Base-by-base conservation (phyloP, 2,888 invertebrate species). In the Phaonia tiefii region DNA sequence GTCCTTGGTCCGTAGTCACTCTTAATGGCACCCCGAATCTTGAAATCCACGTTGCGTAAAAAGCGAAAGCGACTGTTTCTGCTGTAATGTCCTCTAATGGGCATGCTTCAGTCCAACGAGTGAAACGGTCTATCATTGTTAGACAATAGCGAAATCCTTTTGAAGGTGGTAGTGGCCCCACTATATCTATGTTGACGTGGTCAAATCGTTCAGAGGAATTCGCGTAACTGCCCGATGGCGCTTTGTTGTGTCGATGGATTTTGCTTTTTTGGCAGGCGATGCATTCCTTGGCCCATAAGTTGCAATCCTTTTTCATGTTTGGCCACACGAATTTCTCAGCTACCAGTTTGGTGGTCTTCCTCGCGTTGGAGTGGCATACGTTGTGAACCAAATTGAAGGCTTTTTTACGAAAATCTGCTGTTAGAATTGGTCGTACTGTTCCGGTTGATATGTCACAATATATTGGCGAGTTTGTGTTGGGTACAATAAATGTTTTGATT, bases 1-100 rank as follows among this genome's bases (percentile, higher is more conserved):
- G 46, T 15, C 73, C 83, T 15, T 77, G 60, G 20, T 83, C 78
- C 3, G 78, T 80, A 11, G 77, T 75, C 15, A 83, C 46, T n/a
- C 60, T 17, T n/a, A 60, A 15, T n/a, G 78, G 83, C 39, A 75
- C 56, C 4, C 75, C 80, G n/a, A n/a, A n/a, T n/a, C n/a, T n/a
- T n/a, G n/a, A 25, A 81, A 81, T 13, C 42, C 69, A 69, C 7
- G 37, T 37, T 56, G 37, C 2, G 15, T 69, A 56, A 69, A 69
- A 69, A n/a, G 69, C 42, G 22, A 69, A 54, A 22, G 69, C 69
- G 1, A 46, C 42, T 7, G 7, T 69, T 42, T 69, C 75, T 0
- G 75, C 70, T 17, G 72, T 78, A 10, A 77, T 80, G 31, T 80
- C 75, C 0, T 70, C 70, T 25, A 81, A 15, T 0, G 79, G 79